Conservation (phyloP, 2,113 vertebrate genomes). For the Poicephalus gulielmi region DNA sequence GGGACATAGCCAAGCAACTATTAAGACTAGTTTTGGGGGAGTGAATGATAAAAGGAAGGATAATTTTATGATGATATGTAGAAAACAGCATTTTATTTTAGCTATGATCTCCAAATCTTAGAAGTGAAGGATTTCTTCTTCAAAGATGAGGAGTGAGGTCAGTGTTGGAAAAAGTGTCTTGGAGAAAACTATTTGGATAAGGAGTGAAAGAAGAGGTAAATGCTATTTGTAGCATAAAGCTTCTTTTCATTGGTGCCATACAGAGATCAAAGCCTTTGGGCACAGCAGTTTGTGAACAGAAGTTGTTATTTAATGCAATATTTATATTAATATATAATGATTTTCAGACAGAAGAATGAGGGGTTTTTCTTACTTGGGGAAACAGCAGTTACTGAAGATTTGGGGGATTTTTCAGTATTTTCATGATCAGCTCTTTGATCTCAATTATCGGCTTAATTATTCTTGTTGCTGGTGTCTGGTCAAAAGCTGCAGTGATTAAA, state of each 20-base stretch:
- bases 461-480: not conserved
- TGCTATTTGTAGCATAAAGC: not conserved
- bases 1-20: not conserved
- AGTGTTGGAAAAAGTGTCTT: not conserved
- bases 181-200: not conserved
- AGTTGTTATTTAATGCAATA: not conserved
- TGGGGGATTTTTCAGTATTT: not conserved
- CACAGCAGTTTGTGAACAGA: not conserved
- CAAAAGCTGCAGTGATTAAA: not conserved
- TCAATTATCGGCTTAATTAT: not conserved
- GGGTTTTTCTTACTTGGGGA: not conserved
- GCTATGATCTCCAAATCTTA: not conserved
- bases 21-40: not conserved
- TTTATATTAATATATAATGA: not conserved
- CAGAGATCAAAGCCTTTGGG: not conserved
- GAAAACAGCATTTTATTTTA: not conserved
- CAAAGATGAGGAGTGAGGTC: not conserved
- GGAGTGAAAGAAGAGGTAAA: not conserved
- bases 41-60: not conserved
- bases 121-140: not conserved
- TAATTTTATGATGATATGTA: not conserved
- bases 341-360: not conserved
- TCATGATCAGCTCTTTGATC: not conserved
- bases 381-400: not conserved
- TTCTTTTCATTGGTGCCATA: not conserved